Percentiles rank a stretch among this genome's conserved stretches.
These are phyloP conservation scores for Oncorhynchus kisutch DNA, from an alignment of 2,113 vertebrate species.

Conservation along the genomic window DNA sequence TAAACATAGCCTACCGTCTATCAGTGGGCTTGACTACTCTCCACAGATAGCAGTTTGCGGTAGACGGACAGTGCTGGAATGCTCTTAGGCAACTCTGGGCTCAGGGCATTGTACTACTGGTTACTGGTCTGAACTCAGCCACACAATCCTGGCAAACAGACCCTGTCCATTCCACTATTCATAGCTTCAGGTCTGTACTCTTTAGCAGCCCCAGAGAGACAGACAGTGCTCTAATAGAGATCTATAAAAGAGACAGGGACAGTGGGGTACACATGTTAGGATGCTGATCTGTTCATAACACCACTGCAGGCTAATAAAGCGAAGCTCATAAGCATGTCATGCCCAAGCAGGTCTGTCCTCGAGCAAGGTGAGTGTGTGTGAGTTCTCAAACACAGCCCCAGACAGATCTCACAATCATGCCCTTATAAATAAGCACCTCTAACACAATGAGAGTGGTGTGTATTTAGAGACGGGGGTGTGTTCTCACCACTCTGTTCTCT, in stretches of 20 bases:
- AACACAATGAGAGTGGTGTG: too few species aligned
- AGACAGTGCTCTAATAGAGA: too few species aligned
- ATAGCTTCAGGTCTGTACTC: background rate
- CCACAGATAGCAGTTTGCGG: too few species aligned
- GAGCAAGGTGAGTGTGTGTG: background rate
- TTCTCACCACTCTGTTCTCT: too few species aligned
- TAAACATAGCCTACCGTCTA: too few species aligned
- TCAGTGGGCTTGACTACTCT: too few species aligned
- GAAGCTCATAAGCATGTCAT: slow-evolving; percentile 4
- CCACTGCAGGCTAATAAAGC: background rate
- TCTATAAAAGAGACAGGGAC: slow-evolving; percentile 19
- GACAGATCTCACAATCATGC: too few species aligned
- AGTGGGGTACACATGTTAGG: slow-evolving; percentile 4
- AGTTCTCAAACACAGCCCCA: background rate
- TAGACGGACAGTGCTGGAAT: too few species aligned
- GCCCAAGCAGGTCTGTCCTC: slow-evolving; percentile 14
- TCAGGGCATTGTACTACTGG: background rate
- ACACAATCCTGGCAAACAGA: background rate
- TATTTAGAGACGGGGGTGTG: too few species aligned
- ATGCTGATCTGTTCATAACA: too few species aligned
- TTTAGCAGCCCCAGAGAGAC: background rate
- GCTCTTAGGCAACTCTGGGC: background rate
- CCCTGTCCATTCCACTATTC: background rate
- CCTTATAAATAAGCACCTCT: too few species aligned
- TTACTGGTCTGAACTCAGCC: background rate